Base-by-base conservation (phyloP, 2,888 invertebrate genomes). In the Autographa gamma region DNA sequence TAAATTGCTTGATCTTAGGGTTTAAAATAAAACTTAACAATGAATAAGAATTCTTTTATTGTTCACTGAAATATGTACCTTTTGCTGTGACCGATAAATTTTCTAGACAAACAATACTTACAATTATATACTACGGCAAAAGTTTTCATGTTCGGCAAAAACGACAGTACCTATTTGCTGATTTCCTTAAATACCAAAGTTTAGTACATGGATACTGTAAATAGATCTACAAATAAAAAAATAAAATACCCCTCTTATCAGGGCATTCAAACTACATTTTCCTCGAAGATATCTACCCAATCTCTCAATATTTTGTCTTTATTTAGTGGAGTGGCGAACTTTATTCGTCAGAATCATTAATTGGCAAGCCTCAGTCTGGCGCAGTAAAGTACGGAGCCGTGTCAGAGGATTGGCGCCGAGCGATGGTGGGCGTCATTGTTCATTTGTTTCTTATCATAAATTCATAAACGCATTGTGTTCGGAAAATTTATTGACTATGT, bases 361-460 rank as follows among this genome's bases (percentile, higher is more conserved):
- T 76, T 67, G 73, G 52, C 41, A 59, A n/a, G 25, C 3, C 25
- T 1, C 25, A 25, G 25, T 25, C 25, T 25, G 25, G 18, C 25
- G 32, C 6, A 16, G n/a, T 58, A 71, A 76, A 83, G 79, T 77
- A 77, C 73, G 75, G 64, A 82, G 65, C 60, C 65, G 56, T 81
- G 81, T 83, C 77, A 65, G 43, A 52, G 60, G 64, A 65, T 73
- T 67, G 79, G 68, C 60, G 25, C 66, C 67, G 63, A 73, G 13
- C 31, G 11, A 56, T 19, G 56, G 84, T 84, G 76, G 84, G 84
- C 71, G 84, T 75, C 71, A 82, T 82, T 82, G 80, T 82, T 75
- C 68, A 8, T 14, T 32, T 69, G 69, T 63, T 58, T 63, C 32
- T 13, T 43, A 25, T 61, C 48, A 43, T 43, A 59, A 13, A 19